Conservation (phyloP, 2,113 vertebrate genomes). For the Paradoxurus hermaphroditus region DNA sequence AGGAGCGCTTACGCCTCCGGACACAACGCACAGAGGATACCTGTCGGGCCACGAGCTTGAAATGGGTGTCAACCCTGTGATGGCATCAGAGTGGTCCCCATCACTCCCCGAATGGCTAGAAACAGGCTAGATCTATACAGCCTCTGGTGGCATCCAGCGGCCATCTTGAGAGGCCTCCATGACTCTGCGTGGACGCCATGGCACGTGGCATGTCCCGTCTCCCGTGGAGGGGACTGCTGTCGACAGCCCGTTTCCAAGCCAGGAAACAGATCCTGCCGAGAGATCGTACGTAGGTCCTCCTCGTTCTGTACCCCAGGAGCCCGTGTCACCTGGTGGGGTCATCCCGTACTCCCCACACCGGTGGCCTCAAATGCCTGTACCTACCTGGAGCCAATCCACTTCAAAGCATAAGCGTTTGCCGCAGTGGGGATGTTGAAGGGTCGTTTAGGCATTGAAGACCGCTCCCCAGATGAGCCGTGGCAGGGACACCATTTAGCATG, state of each 20-base stretch:
- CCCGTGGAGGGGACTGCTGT: background rate
- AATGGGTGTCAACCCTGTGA: background rate
- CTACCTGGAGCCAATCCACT: background rate
- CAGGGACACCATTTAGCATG: background rate
- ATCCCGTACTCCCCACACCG: rapidly evolving
- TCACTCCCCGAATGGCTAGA: too few species aligned
- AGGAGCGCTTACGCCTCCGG: background rate
- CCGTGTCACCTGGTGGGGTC: background rate
- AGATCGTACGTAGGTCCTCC: background rate
- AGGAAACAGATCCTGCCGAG: background rate
- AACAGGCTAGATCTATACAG: too few species aligned
- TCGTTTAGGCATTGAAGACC: background rate
- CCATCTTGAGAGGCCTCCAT: background rate
- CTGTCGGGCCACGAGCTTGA: background rate
- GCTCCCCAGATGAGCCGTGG: background rate
- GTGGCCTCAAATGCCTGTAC: background rate
- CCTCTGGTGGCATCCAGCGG: background rate
- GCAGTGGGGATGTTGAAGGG: background rate
- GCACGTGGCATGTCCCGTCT: background rate
- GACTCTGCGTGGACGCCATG: rapidly evolving
- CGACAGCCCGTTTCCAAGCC: background rate
- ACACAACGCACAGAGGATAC: background rate
- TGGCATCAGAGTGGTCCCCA: background rate
- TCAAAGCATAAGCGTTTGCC: background rate
- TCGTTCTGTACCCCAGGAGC: background rate